Base-by-base conservation (phyloP, 1,140 invertebrate genomes). In the Diploscapter pachys region DNA sequence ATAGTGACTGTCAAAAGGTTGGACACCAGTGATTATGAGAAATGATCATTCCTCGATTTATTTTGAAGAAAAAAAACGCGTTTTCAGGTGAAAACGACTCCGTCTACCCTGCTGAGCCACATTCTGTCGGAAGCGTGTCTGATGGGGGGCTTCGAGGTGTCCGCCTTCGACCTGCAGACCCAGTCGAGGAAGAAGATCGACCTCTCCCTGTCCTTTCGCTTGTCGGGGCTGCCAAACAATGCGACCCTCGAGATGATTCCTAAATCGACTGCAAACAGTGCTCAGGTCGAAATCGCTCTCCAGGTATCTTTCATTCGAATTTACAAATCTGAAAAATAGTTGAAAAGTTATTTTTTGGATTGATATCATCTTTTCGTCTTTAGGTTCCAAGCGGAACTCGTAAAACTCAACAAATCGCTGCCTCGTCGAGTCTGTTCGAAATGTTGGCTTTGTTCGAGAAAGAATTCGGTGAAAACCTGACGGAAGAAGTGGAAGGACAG, bases 161-260 rank as follows among this genome's bases (percentile, higher is more conserved):
- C 59, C 9, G 52, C 51, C 1, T 54, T 52, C 51, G 63, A 51
- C 4, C 63, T 65, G 5, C 61, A 69, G 11, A 74, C 63, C 3
- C 73, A 74, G 53, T 66, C 63, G 31, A 56, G 68, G 5, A 74
- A 74, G 31, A 31, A 31, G 51, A 49, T 74, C 48, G 73, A 74
- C 51, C 54, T 56, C 9, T 63, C 73, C 4, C 53, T 74, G 4
- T 67, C 73, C 5, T 74, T 74, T 55, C 73, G 73, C 3, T 62
- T 74, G 11, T 61, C 50, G n/a, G 73, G 73, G 9, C 53, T 74
- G 4, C 49, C 73, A 11, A 74, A 74, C 57, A 74, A 74, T 65
- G 64, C 73, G 4, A 74, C 73, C 6, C 56, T 74, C 4, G 73
- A 74, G 70, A 56, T 74, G 51, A 64, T 53, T 4, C 31, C 13